Evolutionary conservation across 2,113 vertebrate species (phyloP), one percentile per base, ranked within the genome.

Genomic region (Esox niger): DNA sequence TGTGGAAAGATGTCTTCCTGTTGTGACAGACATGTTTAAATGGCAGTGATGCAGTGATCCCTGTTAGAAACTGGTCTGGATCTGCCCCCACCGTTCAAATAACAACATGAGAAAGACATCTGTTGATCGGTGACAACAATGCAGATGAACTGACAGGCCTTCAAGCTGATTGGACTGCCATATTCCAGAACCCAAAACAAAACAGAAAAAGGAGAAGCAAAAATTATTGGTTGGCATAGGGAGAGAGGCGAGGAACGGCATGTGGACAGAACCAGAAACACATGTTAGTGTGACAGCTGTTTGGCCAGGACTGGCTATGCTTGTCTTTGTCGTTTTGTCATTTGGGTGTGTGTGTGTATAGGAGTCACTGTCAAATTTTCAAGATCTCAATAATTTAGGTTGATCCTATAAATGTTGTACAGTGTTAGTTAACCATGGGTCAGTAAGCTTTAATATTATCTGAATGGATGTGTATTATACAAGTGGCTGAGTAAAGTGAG

Each of bases 31-130:
- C 26, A 21, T 10, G 9, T 27, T 65, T 65, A 20, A 29, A 54
- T 65, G 63, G 63, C 63, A 65, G 63, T 65, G 63, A 25, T 61
- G 29, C 58, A 10, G 58, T 61, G 31, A 33, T 33, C 30, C 58
- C 58, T n/a, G n/a, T n/a, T 31, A 33, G 7, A 21, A 30, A 10
- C 25, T 27, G 55, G 10, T 13, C 55, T 57, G 10, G 55, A 23
- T 56, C 30, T 2, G 25, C 20, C 30, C 20, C 4, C 68, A n/a
- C 47, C 47, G 6, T 43, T 15, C 35, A 43, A 43, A 43, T 32
- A 46, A 46, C 46, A 17, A 61, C 27, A 13, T 32, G 11, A 29
- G 17, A 31, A 31, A 23, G 17, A 33, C 38, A 32, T 38, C 49
- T 27, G 33, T 46, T n/a, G 29, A 23, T n/a, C 31, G 38, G 35